Evolutionary conservation across 1,140 invertebrate species (phyloP).

Genomic region (Temnothorax curvispinosus): DNA sequence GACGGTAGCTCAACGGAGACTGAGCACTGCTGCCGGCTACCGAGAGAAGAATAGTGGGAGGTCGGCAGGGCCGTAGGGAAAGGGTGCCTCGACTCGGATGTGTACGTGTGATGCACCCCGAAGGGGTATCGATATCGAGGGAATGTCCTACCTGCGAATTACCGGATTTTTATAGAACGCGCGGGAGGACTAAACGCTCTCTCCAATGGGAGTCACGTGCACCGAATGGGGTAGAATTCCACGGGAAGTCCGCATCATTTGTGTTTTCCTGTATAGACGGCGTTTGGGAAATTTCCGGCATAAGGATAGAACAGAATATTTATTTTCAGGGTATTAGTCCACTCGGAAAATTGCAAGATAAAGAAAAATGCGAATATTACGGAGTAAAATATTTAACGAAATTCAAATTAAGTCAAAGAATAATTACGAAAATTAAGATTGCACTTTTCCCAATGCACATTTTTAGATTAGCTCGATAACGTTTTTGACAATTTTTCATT

Average conservation of each 20-base stretch:
- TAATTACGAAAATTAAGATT: background rate
- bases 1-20: constrained; percentile 71
- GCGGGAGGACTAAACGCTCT: background rate
- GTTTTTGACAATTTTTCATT: background rate
- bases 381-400: background rate
- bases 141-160: constrained; percentile 46
- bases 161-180: constrained; percentile 50
- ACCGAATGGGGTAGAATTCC: constrained; percentile 14
- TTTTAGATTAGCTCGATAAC: background rate
- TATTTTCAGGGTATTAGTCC: background rate
- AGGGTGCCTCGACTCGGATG: constrained; percentile 22
- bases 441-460: background rate
- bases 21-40: constrained; percentile 68
- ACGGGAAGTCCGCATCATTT: background rate
- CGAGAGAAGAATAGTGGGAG: constrained; percentile 19
- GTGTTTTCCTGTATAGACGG: background rate
- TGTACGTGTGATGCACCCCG: constrained; percentile 6
- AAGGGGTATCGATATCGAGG: constrained; percentile 57
- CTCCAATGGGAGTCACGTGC: background rate
- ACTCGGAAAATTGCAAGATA: background rate
- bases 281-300: background rate
- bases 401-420: background rate
- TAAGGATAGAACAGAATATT: background rate
- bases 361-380: background rate
- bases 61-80: constrained; percentile 68